Conservation (phyloP, 2,888 invertebrate genomes). For the Sphecodes monilicornis region DNA sequence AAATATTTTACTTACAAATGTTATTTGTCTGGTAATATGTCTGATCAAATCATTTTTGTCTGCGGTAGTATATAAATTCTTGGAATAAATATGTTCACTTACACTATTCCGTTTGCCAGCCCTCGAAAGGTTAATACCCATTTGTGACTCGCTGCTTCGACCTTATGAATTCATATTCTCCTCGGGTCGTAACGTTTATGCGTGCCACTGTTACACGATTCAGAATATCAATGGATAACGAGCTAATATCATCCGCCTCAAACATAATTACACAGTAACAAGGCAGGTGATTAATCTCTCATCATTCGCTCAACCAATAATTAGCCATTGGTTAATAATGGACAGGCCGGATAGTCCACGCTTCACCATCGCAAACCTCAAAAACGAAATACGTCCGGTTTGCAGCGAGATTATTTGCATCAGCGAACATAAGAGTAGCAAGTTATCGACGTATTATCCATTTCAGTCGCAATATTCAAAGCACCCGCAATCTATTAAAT, state of each 20-base stretch:
- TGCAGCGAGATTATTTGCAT: background rate
- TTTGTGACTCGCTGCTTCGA: background rate
- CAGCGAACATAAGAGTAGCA: background rate
- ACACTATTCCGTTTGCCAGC: background rate
- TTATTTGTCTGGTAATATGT: too few relatives aligned
- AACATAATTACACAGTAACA: background rate
- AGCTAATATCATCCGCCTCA: background rate
- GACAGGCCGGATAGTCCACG: background rate
- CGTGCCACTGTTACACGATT: slow-evolving; percentile 2
- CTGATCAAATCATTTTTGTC: background rate
- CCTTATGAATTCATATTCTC: background rate
- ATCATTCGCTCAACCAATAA: background rate
- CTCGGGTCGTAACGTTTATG: background rate
- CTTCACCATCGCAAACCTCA: background rate
- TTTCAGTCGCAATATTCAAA: too few relatives aligned
- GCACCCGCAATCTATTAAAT: too few relatives aligned
- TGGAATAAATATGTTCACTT: background rate
- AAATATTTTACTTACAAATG: too few relatives aligned
- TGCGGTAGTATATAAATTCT: background rate
- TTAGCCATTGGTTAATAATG: background rate
- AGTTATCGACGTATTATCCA: background rate
- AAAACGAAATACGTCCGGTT: background rate
- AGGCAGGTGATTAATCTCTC: slow-evolving; percentile 4
- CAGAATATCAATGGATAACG: background rate
- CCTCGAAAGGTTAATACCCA: background rate